A percentile compares a stretch with the other conserved stretches of the same genome.
phyloP scores from a whole-genome alignment of 2,888 invertebrate species.

The Eudasyphora cyanicolor region DNA sequence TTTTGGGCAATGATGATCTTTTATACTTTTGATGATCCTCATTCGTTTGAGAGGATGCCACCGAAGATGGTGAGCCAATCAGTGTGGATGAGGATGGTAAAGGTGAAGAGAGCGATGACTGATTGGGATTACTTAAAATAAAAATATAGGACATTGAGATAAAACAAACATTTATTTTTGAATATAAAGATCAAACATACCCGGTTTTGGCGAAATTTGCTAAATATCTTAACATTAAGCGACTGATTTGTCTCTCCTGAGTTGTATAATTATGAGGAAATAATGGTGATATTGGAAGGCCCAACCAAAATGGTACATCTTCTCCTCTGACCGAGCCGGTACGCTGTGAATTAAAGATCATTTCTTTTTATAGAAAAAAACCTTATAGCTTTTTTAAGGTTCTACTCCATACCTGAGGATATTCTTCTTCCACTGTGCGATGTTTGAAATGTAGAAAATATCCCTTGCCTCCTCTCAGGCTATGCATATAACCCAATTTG shows the following conservation, averaged over 20 bases:
- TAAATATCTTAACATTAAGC: conserved; percentile 90
- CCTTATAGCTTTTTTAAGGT: not conserved
- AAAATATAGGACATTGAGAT: not conserved
- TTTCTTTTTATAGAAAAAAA: not conserved
- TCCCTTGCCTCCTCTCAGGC: conserved; percentile 88
- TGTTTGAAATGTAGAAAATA: conserved; percentile 94
- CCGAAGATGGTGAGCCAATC: conserved; percentile 42
- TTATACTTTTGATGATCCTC: conserved; percentile 66
- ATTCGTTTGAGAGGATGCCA: conserved; percentile 11
- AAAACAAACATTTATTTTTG: not conserved
- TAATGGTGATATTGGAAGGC: conserved; percentile 86
- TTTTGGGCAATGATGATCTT: conserved; percentile 62
- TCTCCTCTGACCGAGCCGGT: conserved; percentile 92
- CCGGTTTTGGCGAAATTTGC: conserved; percentile 93
- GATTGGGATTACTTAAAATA: conserved; percentile 75
- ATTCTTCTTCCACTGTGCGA: conserved; percentile 90
- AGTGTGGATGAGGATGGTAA: conserved; percentile 56
- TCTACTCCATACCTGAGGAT: conserved; percentile 84
- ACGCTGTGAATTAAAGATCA: conserved; percentile 81
- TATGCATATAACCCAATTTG: conserved; percentile 89
- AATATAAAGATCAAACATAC: conserved; percentile 81
- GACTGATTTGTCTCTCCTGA: conserved; percentile 88
- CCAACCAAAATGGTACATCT: conserved; percentile 91
- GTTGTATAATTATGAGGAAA: conserved; percentile 89
- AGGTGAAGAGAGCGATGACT: conserved; percentile 65